phyloP scores from a whole-genome alignment of 2,888 invertebrate genomes.

The Agrotis ipsilon region DNA sequence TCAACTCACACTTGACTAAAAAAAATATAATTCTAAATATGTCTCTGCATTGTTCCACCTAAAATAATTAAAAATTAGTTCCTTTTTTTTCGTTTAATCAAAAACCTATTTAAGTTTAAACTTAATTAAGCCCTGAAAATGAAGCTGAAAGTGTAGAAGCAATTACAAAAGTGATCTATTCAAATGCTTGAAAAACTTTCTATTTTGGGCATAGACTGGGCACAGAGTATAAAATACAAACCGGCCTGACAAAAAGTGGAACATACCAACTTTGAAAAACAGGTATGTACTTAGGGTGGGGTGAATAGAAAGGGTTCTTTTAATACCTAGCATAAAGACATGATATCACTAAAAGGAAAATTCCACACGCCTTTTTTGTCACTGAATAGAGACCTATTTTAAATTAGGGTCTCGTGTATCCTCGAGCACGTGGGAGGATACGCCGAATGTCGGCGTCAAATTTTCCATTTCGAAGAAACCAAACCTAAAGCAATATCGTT shows the following conservation, averaged over 20 bases:
- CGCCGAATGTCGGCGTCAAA: too few species aligned
- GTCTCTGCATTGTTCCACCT: too few species aligned
- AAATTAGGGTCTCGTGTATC: too few species aligned
- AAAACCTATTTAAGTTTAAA: conserved; percentile 41
- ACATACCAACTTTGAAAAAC: conserved; percentile 59
- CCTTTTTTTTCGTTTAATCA: conserved; percentile 2
- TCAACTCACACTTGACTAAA: too few species aligned
- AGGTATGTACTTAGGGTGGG: conserved; percentile 46
- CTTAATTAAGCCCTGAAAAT: conserved; percentile 42
- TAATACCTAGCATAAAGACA: too few species aligned
- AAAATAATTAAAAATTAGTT: conserved; percentile 10
- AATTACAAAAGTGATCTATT: conserved; percentile 60
- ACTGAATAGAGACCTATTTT: too few species aligned
- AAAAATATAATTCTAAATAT: too few species aligned
- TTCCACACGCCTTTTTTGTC: too few species aligned
- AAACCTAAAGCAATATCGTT: too few species aligned
- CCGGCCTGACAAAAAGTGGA: conserved; percentile 67
- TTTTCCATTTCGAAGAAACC: too few species aligned
- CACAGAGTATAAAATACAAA: conserved; percentile 65
- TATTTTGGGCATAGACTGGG: conserved; percentile 48
- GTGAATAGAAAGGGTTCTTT: not conserved
- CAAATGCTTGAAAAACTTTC: conserved; percentile 53
- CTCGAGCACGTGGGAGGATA: too few species aligned
- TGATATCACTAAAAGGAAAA: too few species aligned
- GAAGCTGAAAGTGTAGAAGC: conserved; percentile 43